phyloP scores from a whole-genome alignment of 2,113 vertebrate species.

The Dasyprocta punctata region DNA sequence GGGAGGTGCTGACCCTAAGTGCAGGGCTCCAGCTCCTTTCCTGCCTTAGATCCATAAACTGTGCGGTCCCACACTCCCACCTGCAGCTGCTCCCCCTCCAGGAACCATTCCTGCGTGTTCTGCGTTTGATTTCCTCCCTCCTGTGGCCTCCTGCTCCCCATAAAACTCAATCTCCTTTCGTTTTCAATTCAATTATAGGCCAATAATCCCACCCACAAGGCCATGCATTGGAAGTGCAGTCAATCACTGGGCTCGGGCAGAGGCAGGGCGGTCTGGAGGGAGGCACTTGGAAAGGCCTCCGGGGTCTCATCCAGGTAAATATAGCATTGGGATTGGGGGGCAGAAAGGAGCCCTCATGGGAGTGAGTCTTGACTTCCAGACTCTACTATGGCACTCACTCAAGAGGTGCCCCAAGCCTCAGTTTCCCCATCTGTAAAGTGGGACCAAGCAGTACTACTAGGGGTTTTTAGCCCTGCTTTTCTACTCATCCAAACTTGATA shows the following conservation, averaged over 20 bases:
- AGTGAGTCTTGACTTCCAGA: neutral
- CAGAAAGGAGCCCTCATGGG: neutral
- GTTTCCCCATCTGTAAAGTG: neutral
- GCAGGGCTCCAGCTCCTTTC: fast-evolving
- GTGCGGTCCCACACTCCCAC: neutral
- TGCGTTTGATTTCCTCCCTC: conserved; percentile 67
- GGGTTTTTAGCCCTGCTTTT: neutral
- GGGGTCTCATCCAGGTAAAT: fast-evolving
- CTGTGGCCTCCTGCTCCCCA: conserved; percentile 63
- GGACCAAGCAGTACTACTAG: neutral
- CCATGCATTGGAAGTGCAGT: neutral
- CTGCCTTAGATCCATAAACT: neutral
- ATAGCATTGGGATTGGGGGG: fast-evolving
- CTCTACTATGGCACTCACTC: neutral
- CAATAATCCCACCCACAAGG: conserved; percentile 49
- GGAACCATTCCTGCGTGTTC: neutral
- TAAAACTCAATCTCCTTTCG: conserved; percentile 70
- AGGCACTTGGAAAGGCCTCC: fast-evolving
- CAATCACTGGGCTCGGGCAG: neutral
- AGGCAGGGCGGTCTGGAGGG: neutral
- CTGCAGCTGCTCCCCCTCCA: neutral
- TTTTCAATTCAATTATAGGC: conserved; percentile 79
- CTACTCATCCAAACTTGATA: neutral
- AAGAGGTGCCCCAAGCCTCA: neutral
- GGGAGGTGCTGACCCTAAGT: neutral